phyloP scores from a whole-genome alignment of 2,797 vertebrate genomes.

The Capromys pilorides region DNA sequence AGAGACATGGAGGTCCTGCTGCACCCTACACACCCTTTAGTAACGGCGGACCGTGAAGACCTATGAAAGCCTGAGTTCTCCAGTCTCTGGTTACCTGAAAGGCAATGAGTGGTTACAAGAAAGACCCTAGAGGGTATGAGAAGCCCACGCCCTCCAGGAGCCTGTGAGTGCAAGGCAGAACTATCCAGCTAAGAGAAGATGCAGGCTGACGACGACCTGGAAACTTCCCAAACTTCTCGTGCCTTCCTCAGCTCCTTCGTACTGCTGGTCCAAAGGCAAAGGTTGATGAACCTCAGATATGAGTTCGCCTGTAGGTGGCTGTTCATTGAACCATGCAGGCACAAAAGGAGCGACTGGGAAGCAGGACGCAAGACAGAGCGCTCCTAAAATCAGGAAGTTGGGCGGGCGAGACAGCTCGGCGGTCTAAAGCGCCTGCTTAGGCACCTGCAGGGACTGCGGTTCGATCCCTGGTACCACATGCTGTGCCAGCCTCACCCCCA shows the following conservation, averaged over 20 bases:
- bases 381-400: neutral
- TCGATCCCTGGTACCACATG: too few relatives aligned
- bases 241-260: neutral
- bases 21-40: neutral
- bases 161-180: neutral
- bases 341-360: neutral
- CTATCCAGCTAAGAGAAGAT: neutral
- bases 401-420: too few relatives aligned
- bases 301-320: neutral
- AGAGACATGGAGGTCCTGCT: too few relatives aligned
- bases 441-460: too few relatives aligned
- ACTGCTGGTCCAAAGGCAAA: neutral
- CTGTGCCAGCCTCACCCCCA: too few relatives aligned
- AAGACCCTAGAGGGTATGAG: neutral
- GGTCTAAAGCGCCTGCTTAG: too few relatives aligned
- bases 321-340: neutral
- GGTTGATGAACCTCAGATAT: neutral
- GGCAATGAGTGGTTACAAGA: neutral
- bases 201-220: neutral
- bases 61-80: neutral
- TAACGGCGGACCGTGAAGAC: neutral
- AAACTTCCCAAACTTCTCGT: neutral
- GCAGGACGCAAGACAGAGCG: neutral
- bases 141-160: neutral
- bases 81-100: neutral